Percentiles rank a stretch among this genome's conserved stretches.
Conservation (phyloP, 2,113 vertebrate species). For the Pygoscelis antarcticus region DNA sequence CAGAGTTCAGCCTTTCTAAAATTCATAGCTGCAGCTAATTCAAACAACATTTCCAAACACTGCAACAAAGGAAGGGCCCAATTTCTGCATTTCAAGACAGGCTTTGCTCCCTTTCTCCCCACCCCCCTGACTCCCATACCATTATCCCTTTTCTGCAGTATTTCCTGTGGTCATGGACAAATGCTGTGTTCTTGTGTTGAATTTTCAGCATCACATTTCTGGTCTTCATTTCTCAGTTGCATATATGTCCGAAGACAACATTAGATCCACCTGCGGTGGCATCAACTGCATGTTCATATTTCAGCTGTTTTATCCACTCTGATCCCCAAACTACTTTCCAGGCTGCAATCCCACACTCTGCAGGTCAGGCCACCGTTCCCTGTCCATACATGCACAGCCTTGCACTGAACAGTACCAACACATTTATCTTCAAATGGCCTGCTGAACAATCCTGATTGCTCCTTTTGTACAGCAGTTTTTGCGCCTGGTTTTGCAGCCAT, state of each 20-base stretch:
- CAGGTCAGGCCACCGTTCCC: not conserved
- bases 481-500: not conserved
- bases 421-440: not conserved
- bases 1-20: not conserved
- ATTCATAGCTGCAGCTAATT: not conserved
- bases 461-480: not conserved
- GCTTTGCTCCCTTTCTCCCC: not conserved
- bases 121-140: rapidly evolving
- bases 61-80: not conserved
- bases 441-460: not conserved
- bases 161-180: not conserved
- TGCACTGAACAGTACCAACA: not conserved
- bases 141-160: not conserved
- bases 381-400: not conserved
- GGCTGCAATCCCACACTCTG: not conserved
- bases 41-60: not conserved
- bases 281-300: not conserved
- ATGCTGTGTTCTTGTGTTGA: not conserved
- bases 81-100: not conserved
- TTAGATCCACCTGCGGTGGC: not conserved
- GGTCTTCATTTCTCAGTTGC: not conserved
- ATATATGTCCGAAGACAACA: not conserved
- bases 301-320: not conserved
- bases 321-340: not conserved
- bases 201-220: not conserved